Evolutionary conservation across 2,797 vertebrate species (phyloP).

Genomic region (Pseudotriccus pelzelni): DNA sequence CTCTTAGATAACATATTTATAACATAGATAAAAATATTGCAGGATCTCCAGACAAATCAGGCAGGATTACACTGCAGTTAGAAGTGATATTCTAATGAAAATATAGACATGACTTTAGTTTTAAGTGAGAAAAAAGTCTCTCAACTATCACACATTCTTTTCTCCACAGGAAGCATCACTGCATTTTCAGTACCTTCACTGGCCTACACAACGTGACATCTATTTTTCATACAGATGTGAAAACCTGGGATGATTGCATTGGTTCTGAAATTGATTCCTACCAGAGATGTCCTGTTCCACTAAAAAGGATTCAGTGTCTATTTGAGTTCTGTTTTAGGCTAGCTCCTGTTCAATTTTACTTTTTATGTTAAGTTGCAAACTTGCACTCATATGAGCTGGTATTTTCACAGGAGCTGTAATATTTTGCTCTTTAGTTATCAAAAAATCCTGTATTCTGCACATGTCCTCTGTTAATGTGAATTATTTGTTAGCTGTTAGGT

Average conservation of each 20-base stretch:
- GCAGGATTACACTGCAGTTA: not conserved
- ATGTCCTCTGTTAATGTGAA: conserved; percentile 6
- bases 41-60: not conserved
- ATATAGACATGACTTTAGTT: not conserved
- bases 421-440: not conserved
- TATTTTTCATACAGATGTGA: not conserved
- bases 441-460: conserved; percentile 33
- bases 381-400: not conserved
- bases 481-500: conserved; percentile 46
- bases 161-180: not conserved
- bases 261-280: not conserved
- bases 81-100: not conserved
- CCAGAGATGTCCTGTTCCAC: not conserved
- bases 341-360: not conserved
- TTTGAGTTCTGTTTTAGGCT: not conserved
- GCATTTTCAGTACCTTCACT: not conserved
- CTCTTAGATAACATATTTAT: not conserved
- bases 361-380: not conserved
- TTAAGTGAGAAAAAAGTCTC: not conserved
- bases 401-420: not conserved
- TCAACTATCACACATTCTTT: not conserved
- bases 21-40: not conserved
- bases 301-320: not conserved
- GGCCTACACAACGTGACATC: not conserved
- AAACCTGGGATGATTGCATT: not conserved